Evolutionary conservation across 2,797 vertebrate species (phyloP), one percentile per base, ranked within the genome.

Genomic region (Paguma larvata): DNA sequence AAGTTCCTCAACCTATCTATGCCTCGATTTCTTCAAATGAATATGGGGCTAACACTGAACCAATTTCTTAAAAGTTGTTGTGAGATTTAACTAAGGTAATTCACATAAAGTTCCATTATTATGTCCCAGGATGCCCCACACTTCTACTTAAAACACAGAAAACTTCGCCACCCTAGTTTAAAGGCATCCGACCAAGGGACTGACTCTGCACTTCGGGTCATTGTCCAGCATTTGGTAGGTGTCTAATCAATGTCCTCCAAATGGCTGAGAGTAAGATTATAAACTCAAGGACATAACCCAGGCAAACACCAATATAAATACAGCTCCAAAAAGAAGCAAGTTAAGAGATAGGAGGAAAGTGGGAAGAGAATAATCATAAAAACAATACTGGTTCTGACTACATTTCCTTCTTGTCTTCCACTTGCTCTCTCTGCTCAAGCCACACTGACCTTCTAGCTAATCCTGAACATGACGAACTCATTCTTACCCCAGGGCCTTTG

Each of bases 231-330:
- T 44, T 63, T 77, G 46, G n/a, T 30, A 94, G 63, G 25, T 21
- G 56, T 38, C 53, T 48, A 48, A 85, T 41, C 62, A 89, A 67
- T 5, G 30, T 41, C 34, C 23, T 18, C 14, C 13, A 19, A 3
- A n/a, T 23, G 34, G 30, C 0, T 46, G 53, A 91, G 2, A 96
- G 32, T 84, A 21, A 67, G 32, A 48, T 68, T 73, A 79, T 63
- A 41, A 79, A 82, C 51, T 32, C 72, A 82, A 85, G 56, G 62
- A 56, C 3, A 93, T 41, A 95, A 90, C 10, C 23, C 67, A 97
- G 62, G n/a, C 51, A 95, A 90, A 78, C 44, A 51, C 14, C 10
- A 77, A 65, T 21, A 21, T 48, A 68, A 59, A 65, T 1, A 63
- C 77, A 41, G 30, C 11, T 53, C n/a, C 70, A 48, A 73, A 51